These are phyloP conservation scores for Amphiprion ocellaris DNA, from an alignment of 2,113 vertebrate species.

Conservation along the genomic window DNA sequence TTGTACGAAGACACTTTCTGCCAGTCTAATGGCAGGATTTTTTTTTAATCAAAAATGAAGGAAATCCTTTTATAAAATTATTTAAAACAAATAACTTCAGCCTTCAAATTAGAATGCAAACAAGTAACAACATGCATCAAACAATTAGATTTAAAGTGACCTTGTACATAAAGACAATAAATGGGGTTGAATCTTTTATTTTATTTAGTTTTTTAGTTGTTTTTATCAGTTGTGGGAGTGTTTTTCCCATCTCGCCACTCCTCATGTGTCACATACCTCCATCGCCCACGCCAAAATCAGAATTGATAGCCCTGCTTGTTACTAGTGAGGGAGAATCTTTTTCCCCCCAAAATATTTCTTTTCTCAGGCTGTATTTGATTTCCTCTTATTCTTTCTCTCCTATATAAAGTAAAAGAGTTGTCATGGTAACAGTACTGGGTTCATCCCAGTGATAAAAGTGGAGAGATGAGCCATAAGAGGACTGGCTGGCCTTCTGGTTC, in stretches of 20 bases:
- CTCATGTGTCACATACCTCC: constrained; percentile 3
- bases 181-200: constrained; percentile 2
- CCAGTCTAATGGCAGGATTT: not conserved
- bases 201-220: not conserved
- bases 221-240: not conserved
- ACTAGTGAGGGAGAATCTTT: not conserved
- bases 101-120: not conserved
- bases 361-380: constrained; percentile 39
- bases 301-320: constrained; percentile 23
- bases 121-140: not conserved
- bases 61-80: not conserved
- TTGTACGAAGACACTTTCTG: not conserved
- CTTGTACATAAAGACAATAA: not conserved
- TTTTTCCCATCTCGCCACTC: not conserved
- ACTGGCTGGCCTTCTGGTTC: constrained; percentile 29
- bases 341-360: not conserved
- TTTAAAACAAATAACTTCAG: not conserved
- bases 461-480: constrained; percentile 44
- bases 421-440: constrained; percentile 67
- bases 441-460: constrained; percentile 54
- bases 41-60: not conserved
- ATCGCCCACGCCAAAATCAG: not conserved
- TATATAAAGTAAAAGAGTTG: constrained; percentile 41
- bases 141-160: not conserved
- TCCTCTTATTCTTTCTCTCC: constrained; percentile 15